Base-by-base conservation (phyloP, 2,797 vertebrate genomes). In the Phrynocephalus vlangalii region DNA sequence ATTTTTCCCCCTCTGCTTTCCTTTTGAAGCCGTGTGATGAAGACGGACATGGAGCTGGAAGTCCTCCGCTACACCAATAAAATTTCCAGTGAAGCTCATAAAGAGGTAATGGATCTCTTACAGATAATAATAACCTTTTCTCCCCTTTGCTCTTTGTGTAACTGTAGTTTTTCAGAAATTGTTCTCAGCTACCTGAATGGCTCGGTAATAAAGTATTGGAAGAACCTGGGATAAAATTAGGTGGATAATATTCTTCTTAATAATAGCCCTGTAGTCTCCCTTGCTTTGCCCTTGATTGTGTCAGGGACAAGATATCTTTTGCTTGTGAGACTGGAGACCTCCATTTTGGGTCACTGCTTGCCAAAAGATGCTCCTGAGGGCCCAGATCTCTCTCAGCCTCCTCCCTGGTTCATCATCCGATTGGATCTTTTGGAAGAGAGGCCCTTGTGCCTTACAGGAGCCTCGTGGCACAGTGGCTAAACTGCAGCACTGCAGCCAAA, bases 1-100 rank as follows among this genome's bases (percentile, higher is more conserved):
- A 92, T 90, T 7, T 38, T 88, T n/a, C 0, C 87, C 70, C 52
- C 87, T 85, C 86, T 92, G 70, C 87, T 15, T 89, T 94, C 90
- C 85, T 86, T 93, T 94, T 90, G 16, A 93, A 99, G 99, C 94
- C 98, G 98, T 72, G 97, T 99, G 86, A 91, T 96, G 90, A 99
- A 99, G 96, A 99, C 98, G 0, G 98, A 99, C 93, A 99, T 99
- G 98, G 99, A 99, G 95, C 94, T 99, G 95, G 99, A 99, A 96
- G 97, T 99, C 87, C 94, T 99, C 91, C 98, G 99, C 82, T 99
- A 99, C 95, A 99, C 99, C 92, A 99, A 99, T 95, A 97, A 96
- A 92, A 96, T 99, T 94, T 99, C 99, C 96, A 99, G 99, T 2
- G 98, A 99, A 91, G 99, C 98, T 89, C 99, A 99, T 95, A 98